phyloP scores from a whole-genome alignment of 2,113 vertebrate genomes.

The pig (Sus scrofa) region T2T-Sscrofa CM000812.6:5547501-5548000 shows the following conservation, averaged over 20 bases:
- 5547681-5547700: neutral
- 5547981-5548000: neutral
- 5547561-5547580: neutral
- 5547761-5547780: neutral
- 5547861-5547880: neutral
- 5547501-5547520: neutral
- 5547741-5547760: neutral
- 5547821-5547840: neutral
- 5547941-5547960: neutral
- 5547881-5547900: neutral
- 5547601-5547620: neutral
- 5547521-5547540: neutral
- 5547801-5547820: neutral
- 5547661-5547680: neutral
- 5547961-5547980: neutral
- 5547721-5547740: neutral
- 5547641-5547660: neutral
- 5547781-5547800: neutral
- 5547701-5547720: neutral
- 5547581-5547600: conserved; percentile 7
- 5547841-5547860: neutral
- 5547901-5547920: neutral
- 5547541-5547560: neutral
- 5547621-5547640: neutral
- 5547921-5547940: neutral